These are phyloP conservation scores for Bursaphelenchus mucronatus DNA, from an alignment of 1,140 invertebrate species.

Conservation along the genomic window DNA sequence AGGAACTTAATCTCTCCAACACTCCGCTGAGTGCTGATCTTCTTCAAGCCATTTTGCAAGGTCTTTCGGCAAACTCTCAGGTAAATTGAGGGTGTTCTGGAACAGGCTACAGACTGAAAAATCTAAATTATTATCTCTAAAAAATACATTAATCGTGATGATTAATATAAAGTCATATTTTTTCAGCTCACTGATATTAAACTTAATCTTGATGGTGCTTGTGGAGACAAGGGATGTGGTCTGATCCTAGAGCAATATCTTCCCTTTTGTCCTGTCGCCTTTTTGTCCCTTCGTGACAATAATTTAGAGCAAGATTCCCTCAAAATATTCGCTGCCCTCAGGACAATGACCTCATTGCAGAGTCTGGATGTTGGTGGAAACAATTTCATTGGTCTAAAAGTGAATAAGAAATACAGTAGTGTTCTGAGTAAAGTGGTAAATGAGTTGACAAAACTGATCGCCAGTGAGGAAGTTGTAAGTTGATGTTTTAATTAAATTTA, in stretches of 20 bases:
- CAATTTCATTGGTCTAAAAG: slow-evolving; percentile 43
- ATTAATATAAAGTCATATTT: no score
- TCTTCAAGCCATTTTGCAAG: slow-evolving; percentile 50
- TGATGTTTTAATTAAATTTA: slow-evolving; percentile 16
- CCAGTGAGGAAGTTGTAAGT: slow-evolving; percentile 41
- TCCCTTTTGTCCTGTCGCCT: slow-evolving; percentile 31
- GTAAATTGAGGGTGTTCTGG: slow-evolving; percentile 22
- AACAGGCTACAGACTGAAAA: neutral
- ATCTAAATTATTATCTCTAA: neutral
- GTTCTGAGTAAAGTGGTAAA: slow-evolving; percentile 35
- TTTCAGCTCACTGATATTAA: slow-evolving; percentile 7
- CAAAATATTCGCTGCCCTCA: slow-evolving; percentile 29
- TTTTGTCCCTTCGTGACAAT: slow-evolving; percentile 51
- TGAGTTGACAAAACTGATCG: slow-evolving; percentile 55
- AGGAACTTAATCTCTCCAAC: slow-evolving; percentile 36
- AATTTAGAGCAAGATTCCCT: slow-evolving; percentile 45
- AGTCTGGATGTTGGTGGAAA: slow-evolving; percentile 51
- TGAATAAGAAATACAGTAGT: slow-evolving; percentile 42
- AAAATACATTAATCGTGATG: no score
- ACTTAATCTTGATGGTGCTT: slow-evolving; percentile 23
- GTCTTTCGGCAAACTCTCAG: slow-evolving; percentile 31
- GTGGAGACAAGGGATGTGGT: slow-evolving; percentile 31
- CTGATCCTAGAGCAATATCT: slow-evolving; percentile 45
- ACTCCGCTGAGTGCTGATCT: slow-evolving; percentile 46
- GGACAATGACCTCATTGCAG: slow-evolving; percentile 31